phyloP scores from a whole-genome alignment of 1,140 invertebrate species.

The Ceratosolen solmsi region DNA sequence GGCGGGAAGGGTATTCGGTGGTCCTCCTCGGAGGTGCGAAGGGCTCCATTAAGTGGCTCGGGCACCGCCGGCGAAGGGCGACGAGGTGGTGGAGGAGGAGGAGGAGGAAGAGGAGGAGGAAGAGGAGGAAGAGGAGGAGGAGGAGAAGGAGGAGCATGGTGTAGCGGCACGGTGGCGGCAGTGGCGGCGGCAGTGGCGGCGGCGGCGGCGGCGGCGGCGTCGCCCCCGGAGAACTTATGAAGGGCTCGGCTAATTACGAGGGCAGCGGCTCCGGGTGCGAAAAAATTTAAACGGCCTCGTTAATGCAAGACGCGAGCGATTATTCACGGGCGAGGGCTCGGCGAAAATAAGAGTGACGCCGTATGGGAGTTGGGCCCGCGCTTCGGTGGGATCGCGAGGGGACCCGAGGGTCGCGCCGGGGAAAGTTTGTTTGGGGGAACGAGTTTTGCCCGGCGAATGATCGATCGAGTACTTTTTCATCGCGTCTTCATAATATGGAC shows the following conservation, averaged over 20 bases:
- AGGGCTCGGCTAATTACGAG: not conserved
- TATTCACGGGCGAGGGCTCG: not conserved
- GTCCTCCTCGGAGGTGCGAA: conserved; percentile 28
- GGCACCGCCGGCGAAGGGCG: no score
- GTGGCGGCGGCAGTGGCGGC: not conserved
- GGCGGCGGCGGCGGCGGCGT: not conserved
- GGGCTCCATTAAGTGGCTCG: conserved; percentile 22
- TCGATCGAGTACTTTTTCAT: not conserved
- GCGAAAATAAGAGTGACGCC: conserved; percentile 8
- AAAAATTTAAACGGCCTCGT: not conserved
- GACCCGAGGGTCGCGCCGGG: no score
- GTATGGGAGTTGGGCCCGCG: not conserved
- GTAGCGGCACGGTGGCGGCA: not conserved
- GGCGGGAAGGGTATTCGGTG: no score
- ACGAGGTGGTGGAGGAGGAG: no score
- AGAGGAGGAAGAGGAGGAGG: not conserved
- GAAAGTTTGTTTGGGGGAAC: not conserved
- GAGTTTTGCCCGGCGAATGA: not conserved
- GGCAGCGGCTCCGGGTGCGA: not conserved
- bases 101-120: not conserved
- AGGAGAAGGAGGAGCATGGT: not conserved
- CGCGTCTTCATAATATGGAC: not conserved
- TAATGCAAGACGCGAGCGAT: not conserved
- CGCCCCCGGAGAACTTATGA: not conserved
- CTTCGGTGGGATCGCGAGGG: not conserved